A percentile compares a stretch with the other conserved stretches of the same genome.
phyloP scores from a whole-genome alignment of 1,140 invertebrate genomes.

The Drosophila paulistorum region DNA sequence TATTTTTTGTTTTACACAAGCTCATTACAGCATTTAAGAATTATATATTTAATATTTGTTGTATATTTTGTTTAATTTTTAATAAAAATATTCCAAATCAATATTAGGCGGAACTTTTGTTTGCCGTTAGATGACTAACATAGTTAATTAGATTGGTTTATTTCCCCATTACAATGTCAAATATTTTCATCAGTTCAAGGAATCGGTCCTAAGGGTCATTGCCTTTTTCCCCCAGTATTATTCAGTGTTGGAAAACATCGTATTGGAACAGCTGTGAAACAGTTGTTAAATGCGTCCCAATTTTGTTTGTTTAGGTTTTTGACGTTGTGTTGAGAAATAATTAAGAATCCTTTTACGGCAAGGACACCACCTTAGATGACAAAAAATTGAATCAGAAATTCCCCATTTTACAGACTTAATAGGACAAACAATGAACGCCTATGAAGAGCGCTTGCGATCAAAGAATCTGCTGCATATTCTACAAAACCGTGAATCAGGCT shows the following conservation, averaged over 20 bases:
- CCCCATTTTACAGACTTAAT: too few species aligned
- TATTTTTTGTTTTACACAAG: conserved; percentile 39
- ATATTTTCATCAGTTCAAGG: background rate
- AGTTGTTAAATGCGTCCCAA: background rate
- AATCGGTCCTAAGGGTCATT: background rate
- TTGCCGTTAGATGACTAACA: too few species aligned
- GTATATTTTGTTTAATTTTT: conserved; percentile 59
- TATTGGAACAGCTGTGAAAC: background rate
- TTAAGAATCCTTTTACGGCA: background rate
- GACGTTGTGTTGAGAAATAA: background rate
- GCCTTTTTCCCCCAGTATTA: background rate
- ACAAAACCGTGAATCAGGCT: conserved; percentile 68
- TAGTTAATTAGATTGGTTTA: too few species aligned
- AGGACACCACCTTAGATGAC: background rate
- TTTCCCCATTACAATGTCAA: too few species aligned
- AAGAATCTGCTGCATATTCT: conserved; percentile 65
- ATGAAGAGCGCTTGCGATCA: conserved; percentile 42
- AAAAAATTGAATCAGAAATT: too few species aligned
- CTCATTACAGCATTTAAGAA: conserved; percentile 46
- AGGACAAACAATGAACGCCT: conserved; percentile 27
- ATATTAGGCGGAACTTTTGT: background rate
- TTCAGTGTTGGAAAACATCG: background rate
- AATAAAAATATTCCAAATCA: conserved; percentile 50
- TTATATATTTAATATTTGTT: conserved; percentile 55
- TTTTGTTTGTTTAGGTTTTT: background rate